Evolutionary conservation across 2,113 vertebrate species (phyloP).

Genomic region (Laticauda colubrina): DNA sequence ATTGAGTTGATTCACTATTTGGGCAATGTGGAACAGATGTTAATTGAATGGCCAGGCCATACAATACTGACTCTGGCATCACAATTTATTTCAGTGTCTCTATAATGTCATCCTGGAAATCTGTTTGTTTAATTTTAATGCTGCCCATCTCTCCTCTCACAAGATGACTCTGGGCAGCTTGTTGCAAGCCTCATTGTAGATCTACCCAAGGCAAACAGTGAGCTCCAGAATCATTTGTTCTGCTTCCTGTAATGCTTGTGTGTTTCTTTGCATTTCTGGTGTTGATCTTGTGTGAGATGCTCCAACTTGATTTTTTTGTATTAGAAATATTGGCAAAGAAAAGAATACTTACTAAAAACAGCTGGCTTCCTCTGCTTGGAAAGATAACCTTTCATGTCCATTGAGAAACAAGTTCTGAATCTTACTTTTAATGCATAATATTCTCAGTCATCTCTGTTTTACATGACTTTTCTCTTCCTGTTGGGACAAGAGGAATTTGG

Average conservation of each 20-base stretch:
- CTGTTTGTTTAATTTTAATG: not conserved
- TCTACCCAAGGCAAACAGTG: not conserved
- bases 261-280: not conserved
- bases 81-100: not conserved
- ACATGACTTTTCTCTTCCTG: no score
- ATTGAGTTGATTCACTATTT: not conserved
- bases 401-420: not conserved
- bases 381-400: not conserved
- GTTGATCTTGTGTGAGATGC: not conserved
- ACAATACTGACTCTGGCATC: not conserved
- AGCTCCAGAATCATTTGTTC: conserved; percentile 20
- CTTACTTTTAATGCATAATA: not conserved
- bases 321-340: not conserved
- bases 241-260: conserved; percentile 16
- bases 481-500: no score
- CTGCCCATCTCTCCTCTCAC: not conserved
- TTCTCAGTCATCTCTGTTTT: no score
- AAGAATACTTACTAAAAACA: not conserved
- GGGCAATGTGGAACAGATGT: not conserved
- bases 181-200: not conserved
- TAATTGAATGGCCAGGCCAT: not conserved
- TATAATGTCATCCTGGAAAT: not conserved
- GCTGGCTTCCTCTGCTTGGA: not conserved
- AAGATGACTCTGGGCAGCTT: not conserved
- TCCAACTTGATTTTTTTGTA: not conserved